Conservation (phyloP, 2,113 vertebrate genomes). For the Dromaius novaehollandiae region DNA sequence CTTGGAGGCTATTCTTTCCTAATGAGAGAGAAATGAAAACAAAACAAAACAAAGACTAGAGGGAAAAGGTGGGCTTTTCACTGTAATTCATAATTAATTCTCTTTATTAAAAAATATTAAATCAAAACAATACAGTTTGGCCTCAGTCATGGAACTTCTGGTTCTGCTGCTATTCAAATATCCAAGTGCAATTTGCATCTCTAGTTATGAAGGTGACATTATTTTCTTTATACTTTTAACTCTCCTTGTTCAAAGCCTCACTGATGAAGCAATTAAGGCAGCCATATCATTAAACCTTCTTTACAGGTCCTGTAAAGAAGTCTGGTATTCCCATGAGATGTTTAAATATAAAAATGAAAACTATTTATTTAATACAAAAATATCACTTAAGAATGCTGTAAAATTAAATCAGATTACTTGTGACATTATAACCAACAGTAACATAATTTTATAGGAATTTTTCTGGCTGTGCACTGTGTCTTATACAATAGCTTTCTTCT, state of each 20-base stretch:
- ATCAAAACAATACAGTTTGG: conserved; percentile 39
- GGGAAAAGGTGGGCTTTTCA: not conserved
- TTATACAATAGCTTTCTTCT: conserved; percentile 10
- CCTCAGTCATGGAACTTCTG: conserved; percentile 33
- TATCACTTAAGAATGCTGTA: not conserved
- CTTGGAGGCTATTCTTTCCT: not conserved
- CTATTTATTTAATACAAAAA: conserved; percentile 5
- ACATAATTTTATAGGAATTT: not conserved
- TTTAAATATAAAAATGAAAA: conserved; percentile 22
- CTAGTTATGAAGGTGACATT: conserved; percentile 23
- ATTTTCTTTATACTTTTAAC: conserved; percentile 39
- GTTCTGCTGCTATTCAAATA: conserved; percentile 49
- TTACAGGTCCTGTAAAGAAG: not conserved
- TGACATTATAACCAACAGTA: conserved; percentile 3
- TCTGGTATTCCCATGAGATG: not conserved
- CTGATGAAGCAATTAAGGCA: not conserved
- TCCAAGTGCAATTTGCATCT: conserved; percentile 29
- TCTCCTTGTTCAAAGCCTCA: conserved; percentile 16
- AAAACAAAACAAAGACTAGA: not conserved
- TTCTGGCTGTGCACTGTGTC: not conserved
- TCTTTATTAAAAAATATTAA: not conserved
- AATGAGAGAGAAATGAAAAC: not conserved
- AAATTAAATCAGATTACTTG: conserved; percentile 25
- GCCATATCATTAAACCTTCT: not conserved
- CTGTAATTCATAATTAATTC: not conserved